A percentile compares a stretch with the other conserved stretches of the same genome.
phyloP scores from a whole-genome alignment of 1,140 invertebrate species.

The Tetragonula clypearis region DNA sequence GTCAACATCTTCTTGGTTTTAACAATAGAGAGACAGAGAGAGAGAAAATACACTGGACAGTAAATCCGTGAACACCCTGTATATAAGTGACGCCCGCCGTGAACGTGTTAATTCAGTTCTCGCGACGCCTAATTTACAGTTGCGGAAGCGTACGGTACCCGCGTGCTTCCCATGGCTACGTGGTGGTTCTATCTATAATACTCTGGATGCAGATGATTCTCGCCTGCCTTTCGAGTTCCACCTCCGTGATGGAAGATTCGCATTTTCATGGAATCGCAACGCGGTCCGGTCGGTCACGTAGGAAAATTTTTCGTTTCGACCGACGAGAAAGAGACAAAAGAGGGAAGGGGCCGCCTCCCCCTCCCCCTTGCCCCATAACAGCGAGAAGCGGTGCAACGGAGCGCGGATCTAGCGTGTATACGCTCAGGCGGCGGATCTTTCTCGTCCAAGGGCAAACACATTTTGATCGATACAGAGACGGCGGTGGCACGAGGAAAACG shows the following conservation, averaged over 20 bases:
- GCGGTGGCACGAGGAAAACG: constrained; percentile 27
- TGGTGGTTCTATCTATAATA: constrained; percentile 50
- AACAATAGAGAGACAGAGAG: no score
- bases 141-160: constrained; percentile 62
- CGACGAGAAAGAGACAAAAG: neutral
- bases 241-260: no score
- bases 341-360: neutral
- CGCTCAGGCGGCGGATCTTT: constrained; percentile 14
- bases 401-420: constrained; percentile 5
- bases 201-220: constrained; percentile 1
- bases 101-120: constrained; percentile 57
- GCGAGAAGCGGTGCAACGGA: constrained; percentile 6
- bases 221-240: neutral
- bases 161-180: constrained; percentile 37
- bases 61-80: no score
- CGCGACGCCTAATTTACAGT: constrained; percentile 72
- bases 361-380: no score
- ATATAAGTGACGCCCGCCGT: no score
- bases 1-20: no score
- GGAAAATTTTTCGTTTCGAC: no score
- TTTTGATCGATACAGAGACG: constrained; percentile 49
- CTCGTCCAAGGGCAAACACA: constrained; percentile 45
- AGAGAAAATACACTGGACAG: no score
- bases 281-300: no score
- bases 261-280: no score